phyloP scores from a whole-genome alignment of 1,140 invertebrate species.

The Pissodes strobi region DNA sequence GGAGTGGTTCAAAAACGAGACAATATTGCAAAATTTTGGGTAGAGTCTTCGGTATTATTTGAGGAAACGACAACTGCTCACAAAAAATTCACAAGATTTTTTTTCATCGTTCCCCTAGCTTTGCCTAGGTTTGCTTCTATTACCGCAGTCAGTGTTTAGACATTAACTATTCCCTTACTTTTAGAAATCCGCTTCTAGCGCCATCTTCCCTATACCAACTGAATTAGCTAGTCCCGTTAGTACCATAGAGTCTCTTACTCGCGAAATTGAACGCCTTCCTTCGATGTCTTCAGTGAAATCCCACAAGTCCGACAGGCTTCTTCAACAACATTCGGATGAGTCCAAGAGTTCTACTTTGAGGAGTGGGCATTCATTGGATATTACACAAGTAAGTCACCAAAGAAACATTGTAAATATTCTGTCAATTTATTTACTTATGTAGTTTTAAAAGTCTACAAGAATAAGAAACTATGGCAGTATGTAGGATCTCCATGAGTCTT shows the following conservation, averaged over 20 bases:
- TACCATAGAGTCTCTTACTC: constrained; percentile 77
- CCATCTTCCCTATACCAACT: constrained; percentile 35
- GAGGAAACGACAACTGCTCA: too few species aligned
- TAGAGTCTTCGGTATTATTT: too few species aligned
- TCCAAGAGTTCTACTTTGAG: constrained; percentile 51
- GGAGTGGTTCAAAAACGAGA: too few species aligned
- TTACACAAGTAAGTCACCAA: constrained; percentile 29
- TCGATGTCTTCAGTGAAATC: constrained; percentile 41
- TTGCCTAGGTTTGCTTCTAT: too few species aligned
- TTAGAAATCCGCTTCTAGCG: constrained; percentile 45
- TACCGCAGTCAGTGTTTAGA: too few species aligned
- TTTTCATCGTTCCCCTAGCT: too few species aligned
- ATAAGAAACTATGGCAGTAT: too few species aligned
- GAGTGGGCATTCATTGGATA: constrained; percentile 53
- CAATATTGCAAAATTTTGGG: too few species aligned
- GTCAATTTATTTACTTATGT: background rate
- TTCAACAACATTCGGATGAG: constrained; percentile 21
- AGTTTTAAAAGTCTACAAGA: too few species aligned
- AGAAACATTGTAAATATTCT: background rate
- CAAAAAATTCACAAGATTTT: too few species aligned
- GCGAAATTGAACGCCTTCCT: constrained; percentile 69
- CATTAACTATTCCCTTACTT: too few species aligned
- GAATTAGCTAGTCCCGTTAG: constrained; percentile 72
- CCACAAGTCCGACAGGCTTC: constrained; percentile 21
- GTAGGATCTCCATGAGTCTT: too few species aligned